phyloP scores from a whole-genome alignment of 2,888 invertebrate species.

The Amphipyra tragopoginis region DNA sequence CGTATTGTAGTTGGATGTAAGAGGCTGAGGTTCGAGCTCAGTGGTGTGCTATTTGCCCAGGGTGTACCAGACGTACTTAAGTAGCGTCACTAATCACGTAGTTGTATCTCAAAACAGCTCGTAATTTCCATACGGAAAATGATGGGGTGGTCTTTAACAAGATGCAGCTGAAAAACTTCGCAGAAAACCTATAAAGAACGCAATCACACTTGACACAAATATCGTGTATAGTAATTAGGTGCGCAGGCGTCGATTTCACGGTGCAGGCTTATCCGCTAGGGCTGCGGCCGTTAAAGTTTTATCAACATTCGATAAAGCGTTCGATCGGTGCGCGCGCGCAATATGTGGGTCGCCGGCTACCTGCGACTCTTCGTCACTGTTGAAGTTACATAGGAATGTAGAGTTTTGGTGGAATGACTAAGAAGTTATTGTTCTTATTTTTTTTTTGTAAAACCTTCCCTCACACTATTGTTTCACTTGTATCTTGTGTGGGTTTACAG shows the following conservation, averaged over 20 bases:
- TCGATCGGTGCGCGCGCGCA: conserved; percentile 62
- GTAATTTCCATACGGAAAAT: conserved; percentile 1
- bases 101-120: too few relatives aligned
- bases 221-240: conserved; percentile 61
- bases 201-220: conserved; percentile 62
- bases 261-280: conserved; percentile 63
- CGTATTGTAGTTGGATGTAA: too few relatives aligned
- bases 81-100: too few relatives aligned
- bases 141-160: neutral
- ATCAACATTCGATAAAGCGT: conserved; percentile 68
- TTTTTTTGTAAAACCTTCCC: too few relatives aligned
- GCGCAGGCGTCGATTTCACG: conserved; percentile 76
- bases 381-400: conserved; percentile 27
- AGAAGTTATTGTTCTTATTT: neutral
- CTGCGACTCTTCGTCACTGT: conserved; percentile 58
- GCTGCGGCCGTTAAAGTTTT: conserved; percentile 67
- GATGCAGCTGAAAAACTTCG: conserved; percentile 23
- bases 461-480: too few relatives aligned
- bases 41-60: too few relatives aligned
- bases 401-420: conserved; percentile 31
- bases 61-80: too few relatives aligned
- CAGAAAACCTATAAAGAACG: conserved; percentile 51
- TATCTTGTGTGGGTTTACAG: too few relatives aligned
- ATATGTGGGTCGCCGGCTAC: conserved; percentile 70
- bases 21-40: too few relatives aligned